Percentiles rank a stretch among this genome's conserved stretches.
phyloP scores from a whole-genome alignment of 1,140 invertebrate species.

The Lepidotrigona ventralis region DNA sequence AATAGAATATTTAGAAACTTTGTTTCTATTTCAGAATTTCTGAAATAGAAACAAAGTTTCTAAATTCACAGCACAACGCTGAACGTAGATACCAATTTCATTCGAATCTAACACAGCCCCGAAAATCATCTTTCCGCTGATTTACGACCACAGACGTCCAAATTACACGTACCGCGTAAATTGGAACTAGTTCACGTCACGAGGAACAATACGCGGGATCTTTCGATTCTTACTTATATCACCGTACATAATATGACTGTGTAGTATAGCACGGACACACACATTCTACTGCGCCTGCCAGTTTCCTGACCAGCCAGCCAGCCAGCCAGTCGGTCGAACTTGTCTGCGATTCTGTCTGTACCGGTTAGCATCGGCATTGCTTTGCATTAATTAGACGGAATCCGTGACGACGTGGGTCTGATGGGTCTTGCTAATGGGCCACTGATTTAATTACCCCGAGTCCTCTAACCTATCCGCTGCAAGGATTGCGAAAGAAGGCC shows the following conservation, averaged over 20 bases:
- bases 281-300: background rate
- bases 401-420: constrained; percentile 66
- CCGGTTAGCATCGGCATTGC: constrained; percentile 54
- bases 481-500: constrained; percentile 21
- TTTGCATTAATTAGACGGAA: constrained; percentile 73
- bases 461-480: constrained; percentile 52
- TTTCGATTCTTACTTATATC: background rate
- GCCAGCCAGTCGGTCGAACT: constrained; percentile 10
- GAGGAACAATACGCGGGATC: background rate
- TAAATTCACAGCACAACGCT: too few relatives aligned
- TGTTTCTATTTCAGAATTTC: too few relatives aligned
- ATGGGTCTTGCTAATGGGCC: constrained; percentile 67
- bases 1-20: too few relatives aligned
- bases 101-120: background rate
- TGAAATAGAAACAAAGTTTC: too few relatives aligned
- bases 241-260: too few relatives aligned
- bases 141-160: background rate
- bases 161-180: constrained; percentile 1
- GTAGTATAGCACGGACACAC: background rate
- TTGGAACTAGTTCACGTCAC: background rate
- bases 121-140: background rate
- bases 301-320: background rate
- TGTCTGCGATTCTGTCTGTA: constrained; percentile 42
- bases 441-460: constrained; percentile 71
- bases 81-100: background rate